Percentiles rank a stretch among this genome's conserved stretches.
phyloP scores from a whole-genome alignment of 2,888 invertebrate genomes.

The Apoda limacodes region DNA sequence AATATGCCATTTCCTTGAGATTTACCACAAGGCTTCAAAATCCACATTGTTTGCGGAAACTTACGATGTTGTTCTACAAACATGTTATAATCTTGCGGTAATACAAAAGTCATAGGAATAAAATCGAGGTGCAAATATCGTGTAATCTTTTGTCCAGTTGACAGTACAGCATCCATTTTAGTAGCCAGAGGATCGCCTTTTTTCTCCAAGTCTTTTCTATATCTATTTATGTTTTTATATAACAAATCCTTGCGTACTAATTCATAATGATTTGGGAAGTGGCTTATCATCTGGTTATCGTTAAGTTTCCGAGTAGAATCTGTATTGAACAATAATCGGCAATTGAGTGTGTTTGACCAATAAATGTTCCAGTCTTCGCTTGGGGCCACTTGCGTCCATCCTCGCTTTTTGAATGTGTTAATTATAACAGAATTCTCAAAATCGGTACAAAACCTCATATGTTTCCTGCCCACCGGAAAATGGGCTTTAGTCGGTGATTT shows the following conservation, averaged over 20 bases:
- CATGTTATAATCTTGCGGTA: conserved; percentile 96
- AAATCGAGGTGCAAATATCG: conserved; percentile 89
- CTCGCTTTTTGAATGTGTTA: conserved; percentile 89
- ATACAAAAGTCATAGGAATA: conserved; percentile 92
- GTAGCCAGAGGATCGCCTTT: conserved; percentile 89
- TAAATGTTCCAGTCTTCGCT: conserved; percentile 95
- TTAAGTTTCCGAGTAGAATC: conserved; percentile 89
- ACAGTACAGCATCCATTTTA: conserved; percentile 63
- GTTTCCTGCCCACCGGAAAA: conserved; percentile 13
- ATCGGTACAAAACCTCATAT: conserved; percentile 71
- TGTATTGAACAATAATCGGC: conserved; percentile 86
- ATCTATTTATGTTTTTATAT: conserved; percentile 95
- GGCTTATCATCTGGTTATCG: conserved; percentile 89
- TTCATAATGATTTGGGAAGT: conserved; percentile 93
- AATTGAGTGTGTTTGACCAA: conserved; percentile 89
- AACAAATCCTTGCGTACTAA: conserved; percentile 94
- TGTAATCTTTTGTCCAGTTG: conserved; percentile 73
- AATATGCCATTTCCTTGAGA: conserved; percentile 95
- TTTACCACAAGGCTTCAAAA: conserved; percentile 97
- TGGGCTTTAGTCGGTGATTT: no score
- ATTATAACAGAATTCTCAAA: conserved; percentile 90
- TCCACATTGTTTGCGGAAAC: conserved; percentile 95
- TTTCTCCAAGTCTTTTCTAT: conserved; percentile 90
- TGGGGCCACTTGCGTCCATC: conserved; percentile 83
- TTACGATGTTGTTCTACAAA: conserved; percentile 96